Evolutionary conservation across 2,888 invertebrate species (phyloP).

Genomic region (Bombylius discolor): DNA sequence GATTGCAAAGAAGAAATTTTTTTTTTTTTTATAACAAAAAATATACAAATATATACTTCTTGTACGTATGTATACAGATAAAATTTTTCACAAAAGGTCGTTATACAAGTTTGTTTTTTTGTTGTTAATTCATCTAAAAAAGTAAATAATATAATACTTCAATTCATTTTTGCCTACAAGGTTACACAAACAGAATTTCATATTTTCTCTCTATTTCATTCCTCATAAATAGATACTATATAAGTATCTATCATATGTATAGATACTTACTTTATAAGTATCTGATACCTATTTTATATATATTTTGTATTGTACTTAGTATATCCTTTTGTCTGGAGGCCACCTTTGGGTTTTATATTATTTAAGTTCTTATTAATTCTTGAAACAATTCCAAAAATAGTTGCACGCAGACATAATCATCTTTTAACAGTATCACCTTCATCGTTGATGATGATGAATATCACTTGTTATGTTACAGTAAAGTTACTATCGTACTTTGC

Average conservation of each 20-base stretch:
- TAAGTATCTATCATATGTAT: too few relatives aligned
- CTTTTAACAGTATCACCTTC: conserved; percentile 6
- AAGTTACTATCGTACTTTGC: too few relatives aligned
- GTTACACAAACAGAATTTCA: neutral
- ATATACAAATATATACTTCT: too few relatives aligned
- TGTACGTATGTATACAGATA: too few relatives aligned
- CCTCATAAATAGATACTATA: too few relatives aligned
- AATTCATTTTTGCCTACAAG: neutral
- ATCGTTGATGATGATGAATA: neutral
- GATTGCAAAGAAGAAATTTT: neutral
- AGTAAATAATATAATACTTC: neutral
- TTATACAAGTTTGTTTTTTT: too few relatives aligned
- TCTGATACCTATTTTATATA: too few relatives aligned
- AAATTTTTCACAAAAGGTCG: too few relatives aligned
- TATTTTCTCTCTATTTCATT: neutral
- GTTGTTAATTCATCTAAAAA: too few relatives aligned
- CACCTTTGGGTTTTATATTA: conserved; percentile 3
- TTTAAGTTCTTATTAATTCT: conserved; percentile 12
- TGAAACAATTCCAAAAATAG: conserved; percentile 9
- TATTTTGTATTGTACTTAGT: neutral
- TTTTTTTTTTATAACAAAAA: too few relatives aligned
- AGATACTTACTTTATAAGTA: too few relatives aligned
- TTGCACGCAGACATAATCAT: conserved; percentile 6
- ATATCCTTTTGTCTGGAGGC: conserved; percentile 3
- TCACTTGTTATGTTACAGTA: too few relatives aligned